Percentiles rank a stretch among this genome's conserved stretches.
These are phyloP conservation scores for Sphinx pinastri DNA, from an alignment of 2,888 invertebrate genomes.

Conservation along the genomic window DNA sequence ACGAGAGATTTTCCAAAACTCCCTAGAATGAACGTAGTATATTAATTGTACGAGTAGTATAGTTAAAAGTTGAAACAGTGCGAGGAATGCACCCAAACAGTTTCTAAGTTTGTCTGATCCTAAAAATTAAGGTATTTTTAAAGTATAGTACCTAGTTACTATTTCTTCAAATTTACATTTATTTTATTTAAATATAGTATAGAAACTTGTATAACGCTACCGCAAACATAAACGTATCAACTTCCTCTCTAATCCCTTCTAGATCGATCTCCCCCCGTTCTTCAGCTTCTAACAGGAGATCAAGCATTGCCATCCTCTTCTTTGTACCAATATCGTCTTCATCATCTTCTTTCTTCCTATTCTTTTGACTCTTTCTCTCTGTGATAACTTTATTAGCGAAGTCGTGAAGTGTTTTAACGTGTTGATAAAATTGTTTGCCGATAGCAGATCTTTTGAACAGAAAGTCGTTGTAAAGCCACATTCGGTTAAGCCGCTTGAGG, in stretches of 20 bases:
- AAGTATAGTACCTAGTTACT: too few species aligned
- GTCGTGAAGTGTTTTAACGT: not conserved
- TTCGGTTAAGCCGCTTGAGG: conserved; percentile 55
- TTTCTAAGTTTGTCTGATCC: too few species aligned
- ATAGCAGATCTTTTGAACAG: conserved; percentile 68
- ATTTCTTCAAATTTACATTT: too few species aligned
- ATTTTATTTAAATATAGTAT: too few species aligned
- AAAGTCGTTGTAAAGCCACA: conserved; percentile 83
- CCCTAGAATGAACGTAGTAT: too few species aligned
- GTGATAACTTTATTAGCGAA: conserved; percentile 21
- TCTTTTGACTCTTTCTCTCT: conserved; percentile 7
- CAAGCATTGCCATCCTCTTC: conserved; percentile 43
- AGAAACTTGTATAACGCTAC: conserved; percentile 25
- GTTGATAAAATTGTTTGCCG: conserved; percentile 6
- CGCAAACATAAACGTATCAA: conserved; percentile 86
- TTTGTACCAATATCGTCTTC: conserved; percentile 46
- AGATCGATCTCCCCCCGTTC: conserved; percentile 83
- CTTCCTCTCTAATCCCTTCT: conserved; percentile 86
- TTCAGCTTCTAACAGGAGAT: conserved; percentile 82
- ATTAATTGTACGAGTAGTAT: too few species aligned
- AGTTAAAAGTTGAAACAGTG: too few species aligned
- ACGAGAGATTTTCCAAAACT: too few species aligned
- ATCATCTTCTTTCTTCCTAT: conserved; percentile 19
- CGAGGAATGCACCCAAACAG: too few species aligned
- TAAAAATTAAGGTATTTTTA: too few species aligned